Evolutionary conservation across 2,888 invertebrate species (phyloP), one percentile per base, ranked within the genome.

Genomic region (Clepsis dumicolana): DNA sequence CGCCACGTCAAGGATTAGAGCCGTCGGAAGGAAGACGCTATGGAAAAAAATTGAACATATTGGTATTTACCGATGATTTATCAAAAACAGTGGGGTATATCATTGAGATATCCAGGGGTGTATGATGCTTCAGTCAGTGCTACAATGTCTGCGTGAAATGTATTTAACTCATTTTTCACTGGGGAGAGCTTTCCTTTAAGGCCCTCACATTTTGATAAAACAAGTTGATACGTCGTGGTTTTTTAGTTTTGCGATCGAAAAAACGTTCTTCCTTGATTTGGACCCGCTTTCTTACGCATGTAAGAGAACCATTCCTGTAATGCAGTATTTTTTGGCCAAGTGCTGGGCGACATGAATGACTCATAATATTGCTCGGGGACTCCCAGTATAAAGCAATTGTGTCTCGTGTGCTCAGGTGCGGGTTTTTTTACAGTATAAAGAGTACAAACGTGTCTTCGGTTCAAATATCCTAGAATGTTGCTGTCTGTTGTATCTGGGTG

Each of bases 41-140:
- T n/a, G n/a, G n/a, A n/a, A n/a, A n/a, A n/a, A n/a, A n/a, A n/a
- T n/a, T n/a, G n/a, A n/a, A n/a, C n/a, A n/a, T n/a, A n/a, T n/a
- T n/a, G n/a, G n/a, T n/a, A n/a, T n/a, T n/a, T n/a, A n/a, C n/a
- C n/a, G n/a, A n/a, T n/a, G n/a, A n/a, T n/a, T n/a, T n/a, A n/a
- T n/a, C n/a, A n/a, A n/a, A n/a, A n/a, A n/a, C n/a, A n/a, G n/a
- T n/a, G n/a, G n/a, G n/a, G n/a, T n/a, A n/a, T n/a, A n/a, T n/a
- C n/a, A n/a, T n/a, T n/a, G n/a, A n/a, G n/a, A n/a, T n/a, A n/a
- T n/a, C n/a, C n/a, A n/a, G n/a, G n/a, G n/a, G n/a, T n/a, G n/a
- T n/a, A n/a, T n/a, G n/a, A n/a, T n/a, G 63, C 53, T 18, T 63
- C 63, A n/a, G 53, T 53, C 1, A 63, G 14, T 32, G 63, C 63